Base-by-base conservation (phyloP, 2,888 invertebrate species). In the Sphaerophoria taeniata region DNA sequence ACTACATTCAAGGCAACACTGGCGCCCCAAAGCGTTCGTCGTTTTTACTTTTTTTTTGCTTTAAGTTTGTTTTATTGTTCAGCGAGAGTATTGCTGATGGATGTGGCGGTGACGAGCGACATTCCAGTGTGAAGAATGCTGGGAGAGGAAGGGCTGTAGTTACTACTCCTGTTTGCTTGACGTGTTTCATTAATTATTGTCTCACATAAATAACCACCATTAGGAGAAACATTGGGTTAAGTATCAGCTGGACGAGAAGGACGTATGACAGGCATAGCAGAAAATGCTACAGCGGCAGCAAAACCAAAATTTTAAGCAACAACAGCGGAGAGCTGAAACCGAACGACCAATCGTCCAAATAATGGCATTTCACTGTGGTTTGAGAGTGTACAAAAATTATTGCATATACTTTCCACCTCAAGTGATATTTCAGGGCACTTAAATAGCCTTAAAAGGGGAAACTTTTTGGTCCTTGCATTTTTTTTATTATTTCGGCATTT, bases 121-220 rank as follows among this genome's bases (percentile, higher is more conserved):
- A n/a, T n/a, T n/a, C n/a, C n/a, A n/a, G n/a, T n/a, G n/a, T n/a
- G n/a, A n/a, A n/a, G n/a, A n/a, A n/a, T n/a, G n/a, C n/a, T n/a
- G n/a, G n/a, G n/a, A n/a, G n/a, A n/a, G n/a, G n/a, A n/a, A n/a
- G n/a, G n/a, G n/a, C n/a, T n/a, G n/a, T n/a, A n/a, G n/a, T 63
- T 24, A 47, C 70, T 56, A 77, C 63, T 69, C 56, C 55, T 61
- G 58, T 63, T 56, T 69, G 80, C 67, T 69, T 85, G 84, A 80
- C 76, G 80, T 80, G 75, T 80, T 80, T 76, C 84, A 85, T 85
- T 85, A 85, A 85, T 85, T 85, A 85, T 80, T 85, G 80, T 80
- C 84, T 85, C 84, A 85, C 84, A 85, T 85, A 85, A 85, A 85
- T 85, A 85, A 85, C 84, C 72, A 49, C 84, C 84, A 80, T 85